Percentiles rank a stretch among this genome's conserved stretches.
Evolutionary conservation across 2,113 vertebrate species (phyloP).

Genomic region (Callopanchax toddi): DNA sequence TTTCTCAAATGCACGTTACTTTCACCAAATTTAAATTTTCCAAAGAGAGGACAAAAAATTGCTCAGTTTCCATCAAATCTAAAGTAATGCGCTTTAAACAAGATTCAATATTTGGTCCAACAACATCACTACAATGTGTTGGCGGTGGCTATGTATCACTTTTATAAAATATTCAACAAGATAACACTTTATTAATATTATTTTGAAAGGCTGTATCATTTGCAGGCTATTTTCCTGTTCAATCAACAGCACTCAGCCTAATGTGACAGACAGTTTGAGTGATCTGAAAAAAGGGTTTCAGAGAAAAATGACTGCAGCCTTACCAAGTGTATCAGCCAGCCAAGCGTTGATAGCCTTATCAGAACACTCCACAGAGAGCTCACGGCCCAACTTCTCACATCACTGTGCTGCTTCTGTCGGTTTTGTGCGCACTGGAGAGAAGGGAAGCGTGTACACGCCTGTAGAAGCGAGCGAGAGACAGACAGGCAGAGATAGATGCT

Average conservation of each 20-base stretch:
- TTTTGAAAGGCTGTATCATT: slow-evolving; percentile 27
- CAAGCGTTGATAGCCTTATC: slow-evolving; percentile 71
- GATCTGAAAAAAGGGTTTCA: slow-evolving; percentile 58
- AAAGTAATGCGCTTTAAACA: slow-evolving; percentile 17
- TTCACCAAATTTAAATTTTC: slow-evolving; percentile 31
- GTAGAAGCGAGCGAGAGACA: slow-evolving; percentile 16
- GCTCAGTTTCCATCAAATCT: slow-evolving; percentile 4
- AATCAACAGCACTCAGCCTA: slow-evolving; percentile 51
- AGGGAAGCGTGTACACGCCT: slow-evolving; percentile 33
- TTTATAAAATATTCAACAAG: neutral
- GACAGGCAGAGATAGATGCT: slow-evolving; percentile 64
- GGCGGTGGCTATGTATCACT: slow-evolving; percentile 23
- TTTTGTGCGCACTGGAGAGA: slow-evolving; percentile 54
- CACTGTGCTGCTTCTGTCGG: slow-evolving; percentile 60
- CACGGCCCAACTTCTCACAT: slow-evolving; percentile 70
- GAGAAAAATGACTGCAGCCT: slow-evolving; percentile 53
- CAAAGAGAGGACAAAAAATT: slow-evolving; percentile 30
- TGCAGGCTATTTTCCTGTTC: slow-evolving; percentile 35
- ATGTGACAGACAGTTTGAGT: slow-evolving; percentile 56
- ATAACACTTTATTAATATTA: neutral
- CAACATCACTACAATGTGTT: neutral
- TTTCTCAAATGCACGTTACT: slow-evolving; percentile 36
- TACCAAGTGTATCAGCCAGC: slow-evolving; percentile 66
- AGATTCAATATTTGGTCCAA: slow-evolving; percentile 10
- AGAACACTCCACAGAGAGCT: slow-evolving; percentile 71